Evolutionary conservation across 1,140 invertebrate species (phyloP).

Genomic region (Pollicipes pollicipes): DNA sequence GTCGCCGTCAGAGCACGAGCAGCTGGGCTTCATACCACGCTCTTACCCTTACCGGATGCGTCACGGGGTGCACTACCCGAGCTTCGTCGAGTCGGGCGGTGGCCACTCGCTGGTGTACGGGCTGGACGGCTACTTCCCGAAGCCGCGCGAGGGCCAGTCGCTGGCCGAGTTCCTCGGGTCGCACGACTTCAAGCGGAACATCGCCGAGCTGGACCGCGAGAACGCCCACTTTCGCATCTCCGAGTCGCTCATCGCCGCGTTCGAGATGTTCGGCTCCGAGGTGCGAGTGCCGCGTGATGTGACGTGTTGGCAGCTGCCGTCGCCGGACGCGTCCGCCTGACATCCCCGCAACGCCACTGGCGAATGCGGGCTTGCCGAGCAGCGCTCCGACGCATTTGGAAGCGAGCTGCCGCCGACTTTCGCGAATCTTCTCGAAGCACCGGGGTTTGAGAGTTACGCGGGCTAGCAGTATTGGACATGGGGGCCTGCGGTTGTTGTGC

Average conservation of each 20-base stretch:
- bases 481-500: too few relatives aligned
- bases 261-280: constrained; percentile 37
- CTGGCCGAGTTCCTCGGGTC: constrained; percentile 53
- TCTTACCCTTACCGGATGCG: not conserved
- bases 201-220: constrained; percentile 62
- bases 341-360: too few relatives aligned
- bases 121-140: constrained; percentile 33
- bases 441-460: too few relatives aligned
- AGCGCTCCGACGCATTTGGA: too few relatives aligned
- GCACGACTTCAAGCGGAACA: constrained; percentile 44
- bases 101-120: constrained; percentile 7
- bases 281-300: not conserved
- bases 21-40: not conserved
- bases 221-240: constrained; percentile 72
- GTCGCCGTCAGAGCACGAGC: not conserved
- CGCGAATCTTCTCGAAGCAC: too few relatives aligned
- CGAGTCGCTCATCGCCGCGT: constrained; percentile 64
- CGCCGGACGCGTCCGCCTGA: too few relatives aligned
- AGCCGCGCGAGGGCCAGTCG: constrained; percentile 50
- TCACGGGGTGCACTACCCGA: not conserved
- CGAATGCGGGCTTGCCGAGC: constrained; percentile 4
- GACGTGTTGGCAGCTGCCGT: constrained; percentile 10
- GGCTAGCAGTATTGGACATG: too few relatives aligned
- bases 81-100: constrained; percentile 8
- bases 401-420: too few relatives aligned